Evolutionary conservation across 2,113 vertebrate genomes (phyloP).

Genomic region (Tylochromis polylepis): DNA sequence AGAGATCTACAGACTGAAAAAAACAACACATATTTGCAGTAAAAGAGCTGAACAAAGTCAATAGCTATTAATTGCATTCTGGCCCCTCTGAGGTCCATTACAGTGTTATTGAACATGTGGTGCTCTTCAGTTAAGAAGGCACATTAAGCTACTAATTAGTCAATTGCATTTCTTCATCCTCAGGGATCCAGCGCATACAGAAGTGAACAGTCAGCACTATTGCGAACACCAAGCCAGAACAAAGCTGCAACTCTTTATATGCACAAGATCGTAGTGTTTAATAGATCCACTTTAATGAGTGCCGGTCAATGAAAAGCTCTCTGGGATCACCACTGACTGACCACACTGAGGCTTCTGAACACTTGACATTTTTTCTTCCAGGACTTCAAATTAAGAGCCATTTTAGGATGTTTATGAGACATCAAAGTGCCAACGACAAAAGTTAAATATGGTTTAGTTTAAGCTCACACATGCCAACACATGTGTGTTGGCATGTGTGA

Average conservation of each 20-base stretch:
- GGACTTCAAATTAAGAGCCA: not conserved
- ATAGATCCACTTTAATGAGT: not conserved
- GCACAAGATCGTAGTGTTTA: not conserved
- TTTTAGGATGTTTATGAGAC: not conserved
- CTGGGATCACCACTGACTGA: not conserved
- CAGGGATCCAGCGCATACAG: not conserved
- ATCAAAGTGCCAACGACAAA: not conserved
- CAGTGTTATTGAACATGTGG: conserved; percentile 20
- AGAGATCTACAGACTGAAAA: not conserved
- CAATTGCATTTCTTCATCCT: conserved; percentile 18
- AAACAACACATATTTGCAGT: not conserved
- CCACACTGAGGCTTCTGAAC: not conserved
- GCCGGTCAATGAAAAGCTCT: not conserved
- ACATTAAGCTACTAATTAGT: conserved; percentile 48
- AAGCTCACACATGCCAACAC: not conserved
- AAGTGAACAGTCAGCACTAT: conserved; percentile 8
- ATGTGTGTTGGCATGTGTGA: fast-evolving
- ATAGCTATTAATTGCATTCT: not conserved
- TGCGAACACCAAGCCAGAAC: not conserved
- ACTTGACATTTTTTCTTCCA: not conserved
- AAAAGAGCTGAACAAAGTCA: not conserved
- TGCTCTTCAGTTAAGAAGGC: conserved; percentile 24
- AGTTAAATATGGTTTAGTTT: not conserved
- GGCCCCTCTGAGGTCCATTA: not conserved
- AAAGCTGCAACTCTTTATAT: not conserved